phyloP scores from a whole-genome alignment of 2,888 invertebrate species.

The Eupithecia abbreviata region DNA sequence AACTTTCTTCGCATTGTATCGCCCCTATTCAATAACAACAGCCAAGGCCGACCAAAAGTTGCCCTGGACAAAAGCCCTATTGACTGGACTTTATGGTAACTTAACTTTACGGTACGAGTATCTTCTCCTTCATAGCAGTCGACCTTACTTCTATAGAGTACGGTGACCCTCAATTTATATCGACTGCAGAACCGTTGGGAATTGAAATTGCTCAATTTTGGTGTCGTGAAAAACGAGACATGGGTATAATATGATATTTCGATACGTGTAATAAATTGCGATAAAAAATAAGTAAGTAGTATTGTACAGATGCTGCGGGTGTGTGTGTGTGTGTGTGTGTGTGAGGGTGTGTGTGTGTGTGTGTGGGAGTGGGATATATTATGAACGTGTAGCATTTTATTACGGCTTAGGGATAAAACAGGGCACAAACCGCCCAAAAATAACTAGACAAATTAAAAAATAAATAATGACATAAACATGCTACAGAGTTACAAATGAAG shows the following conservation, averaged over 20 bases:
- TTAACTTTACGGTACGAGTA: slow-evolving; percentile 20
- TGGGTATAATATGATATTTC: slow-evolving; percentile 45
- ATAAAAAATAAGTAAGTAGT: slow-evolving; percentile 38
- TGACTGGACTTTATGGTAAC: slow-evolving; percentile 20
- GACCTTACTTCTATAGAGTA: slow-evolving; percentile 31
- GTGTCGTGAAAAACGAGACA: slow-evolving; percentile 55
- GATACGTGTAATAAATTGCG: slow-evolving; percentile 39
- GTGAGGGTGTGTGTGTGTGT: slow-evolving; percentile 5
- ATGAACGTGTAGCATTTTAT: slow-evolving; percentile 8
- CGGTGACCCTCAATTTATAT: slow-evolving; percentile 50
- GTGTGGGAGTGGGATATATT: slow-evolving; percentile 32
- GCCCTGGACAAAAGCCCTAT: slow-evolving; percentile 31
- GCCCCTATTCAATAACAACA: slow-evolving; percentile 18
- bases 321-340: slow-evolving; percentile 9
- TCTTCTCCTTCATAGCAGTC: slow-evolving; percentile 28
- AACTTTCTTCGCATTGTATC: not conserved
- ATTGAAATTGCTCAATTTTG: slow-evolving; percentile 56
- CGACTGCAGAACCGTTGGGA: slow-evolving; percentile 48
- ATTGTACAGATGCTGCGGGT: slow-evolving; percentile 12
- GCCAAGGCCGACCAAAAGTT: slow-evolving; percentile 16
- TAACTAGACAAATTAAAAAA: not conserved
- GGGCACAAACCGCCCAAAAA: not conserved
- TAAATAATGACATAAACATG: not conserved
- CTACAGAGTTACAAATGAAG: no score
- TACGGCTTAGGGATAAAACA: not conserved